Conservation (phyloP, 1,140 invertebrate genomes). For the Caerostris darwini region DNA sequence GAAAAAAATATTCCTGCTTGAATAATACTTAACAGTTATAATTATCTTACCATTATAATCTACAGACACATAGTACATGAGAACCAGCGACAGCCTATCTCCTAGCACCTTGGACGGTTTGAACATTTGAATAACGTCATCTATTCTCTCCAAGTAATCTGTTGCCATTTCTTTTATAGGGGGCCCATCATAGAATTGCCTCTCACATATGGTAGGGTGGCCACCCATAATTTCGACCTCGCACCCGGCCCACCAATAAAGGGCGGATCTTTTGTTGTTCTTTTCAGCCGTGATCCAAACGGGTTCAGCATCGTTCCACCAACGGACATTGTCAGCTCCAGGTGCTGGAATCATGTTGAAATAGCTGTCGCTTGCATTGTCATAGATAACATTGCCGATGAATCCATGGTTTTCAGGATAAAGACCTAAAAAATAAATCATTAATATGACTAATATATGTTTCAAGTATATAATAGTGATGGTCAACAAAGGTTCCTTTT, state of each 20-base stretch:
- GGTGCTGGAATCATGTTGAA: constrained; percentile 79
- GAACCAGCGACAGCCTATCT: constrained; percentile 61
- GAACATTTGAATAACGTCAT: constrained; percentile 72
- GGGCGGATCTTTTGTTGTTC: constrained; percentile 79
- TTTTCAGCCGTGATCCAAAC: constrained; percentile 80
- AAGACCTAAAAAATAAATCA: constrained; percentile 78
- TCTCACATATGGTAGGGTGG: constrained; percentile 79
- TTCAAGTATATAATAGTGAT: too few relatives aligned
- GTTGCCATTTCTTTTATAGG: constrained; percentile 23
- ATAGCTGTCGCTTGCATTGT: constrained; percentile 77
- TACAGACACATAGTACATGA: constrained; percentile 75
- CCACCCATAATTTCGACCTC: constrained; percentile 79
- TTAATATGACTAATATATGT: too few relatives aligned
- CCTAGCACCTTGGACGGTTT: constrained; percentile 22
- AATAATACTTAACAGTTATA: not conserved
- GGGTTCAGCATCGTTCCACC: constrained; percentile 81
- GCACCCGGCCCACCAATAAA: constrained; percentile 81
- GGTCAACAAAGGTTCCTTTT: too few relatives aligned
- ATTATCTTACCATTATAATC: constrained; percentile 69
- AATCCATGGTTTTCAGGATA: constrained; percentile 81
- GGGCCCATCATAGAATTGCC: constrained; percentile 14
- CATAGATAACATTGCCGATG: constrained; percentile 81
- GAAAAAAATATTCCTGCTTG: too few relatives aligned
- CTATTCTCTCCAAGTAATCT: constrained; percentile 75
- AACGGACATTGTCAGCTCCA: constrained; percentile 78